phyloP scores from a whole-genome alignment of 2,797 vertebrate species.

The Channallabes apus region DNA sequence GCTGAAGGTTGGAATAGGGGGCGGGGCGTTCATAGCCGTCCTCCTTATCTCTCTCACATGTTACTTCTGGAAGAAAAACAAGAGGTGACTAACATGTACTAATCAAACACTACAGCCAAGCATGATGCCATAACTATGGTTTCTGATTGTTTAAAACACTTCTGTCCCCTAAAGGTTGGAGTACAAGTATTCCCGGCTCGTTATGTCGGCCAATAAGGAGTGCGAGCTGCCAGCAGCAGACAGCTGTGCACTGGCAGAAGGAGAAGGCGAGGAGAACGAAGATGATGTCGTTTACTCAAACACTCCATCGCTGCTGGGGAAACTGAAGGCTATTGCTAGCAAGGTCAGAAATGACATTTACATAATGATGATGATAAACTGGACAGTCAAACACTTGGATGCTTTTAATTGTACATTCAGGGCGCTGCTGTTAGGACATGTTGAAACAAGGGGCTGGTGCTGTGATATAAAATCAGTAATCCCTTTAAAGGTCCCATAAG shows the following conservation, averaged over 20 bases:
- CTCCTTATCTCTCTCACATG: constrained; percentile 91
- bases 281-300: constrained; percentile 94
- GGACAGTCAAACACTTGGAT: background rate
- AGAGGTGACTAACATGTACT: constrained; percentile 74
- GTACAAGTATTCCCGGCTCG: constrained; percentile 95
- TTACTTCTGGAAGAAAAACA: constrained; percentile 99
- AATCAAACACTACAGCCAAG: background rate
- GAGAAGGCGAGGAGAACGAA: constrained; percentile 87
- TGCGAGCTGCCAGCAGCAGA: constrained; percentile 94
- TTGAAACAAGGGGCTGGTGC: background rate
- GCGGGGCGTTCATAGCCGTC: constrained; percentile 87
- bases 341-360: constrained; percentile 78
- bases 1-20: constrained; percentile 85
- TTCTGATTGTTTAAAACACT: background rate
- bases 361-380: background rate
- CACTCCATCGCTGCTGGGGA: constrained; percentile 89
- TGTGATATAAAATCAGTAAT: constrained; percentile 5
- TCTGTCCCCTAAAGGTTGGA: constrained; percentile 78
- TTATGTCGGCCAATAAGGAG: constrained; percentile 96
- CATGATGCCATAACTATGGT: background rate
- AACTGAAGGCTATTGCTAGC: constrained; percentile 93
- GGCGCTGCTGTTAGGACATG: background rate
- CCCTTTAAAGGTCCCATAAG: background rate
- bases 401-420: background rate
- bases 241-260: constrained; percentile 99